Conservation (phyloP, 2,113 vertebrate genomes). For the Chaetodon trifascialis region DNA sequence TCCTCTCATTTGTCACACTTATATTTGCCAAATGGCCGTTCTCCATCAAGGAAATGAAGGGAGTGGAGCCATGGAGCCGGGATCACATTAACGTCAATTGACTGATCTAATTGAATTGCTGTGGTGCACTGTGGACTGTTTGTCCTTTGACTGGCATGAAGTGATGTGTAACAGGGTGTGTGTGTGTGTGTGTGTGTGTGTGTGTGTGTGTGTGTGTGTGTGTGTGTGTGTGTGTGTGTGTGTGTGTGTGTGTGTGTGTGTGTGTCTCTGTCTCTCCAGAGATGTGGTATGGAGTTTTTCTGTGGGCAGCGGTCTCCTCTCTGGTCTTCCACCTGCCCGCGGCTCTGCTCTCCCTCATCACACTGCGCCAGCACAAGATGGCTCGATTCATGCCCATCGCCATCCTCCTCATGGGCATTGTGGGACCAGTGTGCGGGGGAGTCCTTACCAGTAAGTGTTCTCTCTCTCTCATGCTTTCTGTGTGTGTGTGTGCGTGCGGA, state of each 20-base stretch:
- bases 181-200: constrained; percentile 30
- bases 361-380: constrained; percentile 93
- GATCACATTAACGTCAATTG: no score
- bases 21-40: no score
- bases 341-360: constrained; percentile 90
- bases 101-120: background rate
- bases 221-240: constrained; percentile 25
- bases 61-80: no score
- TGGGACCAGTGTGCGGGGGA: constrained; percentile 94
- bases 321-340: constrained; percentile 94
- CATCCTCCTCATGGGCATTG: constrained; percentile 94
- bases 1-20: no score
- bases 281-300: constrained; percentile 98
- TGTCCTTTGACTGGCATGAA: background rate
- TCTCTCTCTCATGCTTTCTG: no score
- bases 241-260: no score
- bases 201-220: no score
- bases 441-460: constrained; percentile 91
- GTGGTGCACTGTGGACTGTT: background rate
- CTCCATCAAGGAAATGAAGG: no score
- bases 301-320: constrained; percentile 95
- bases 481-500: no score
- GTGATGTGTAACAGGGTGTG: background rate
- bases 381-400: constrained; percentile 94
- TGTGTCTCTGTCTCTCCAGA: constrained; percentile 82